Evolutionary conservation across 2,888 invertebrate genomes (phyloP).

Genomic region (Malthinus seriepunctatus): DNA sequence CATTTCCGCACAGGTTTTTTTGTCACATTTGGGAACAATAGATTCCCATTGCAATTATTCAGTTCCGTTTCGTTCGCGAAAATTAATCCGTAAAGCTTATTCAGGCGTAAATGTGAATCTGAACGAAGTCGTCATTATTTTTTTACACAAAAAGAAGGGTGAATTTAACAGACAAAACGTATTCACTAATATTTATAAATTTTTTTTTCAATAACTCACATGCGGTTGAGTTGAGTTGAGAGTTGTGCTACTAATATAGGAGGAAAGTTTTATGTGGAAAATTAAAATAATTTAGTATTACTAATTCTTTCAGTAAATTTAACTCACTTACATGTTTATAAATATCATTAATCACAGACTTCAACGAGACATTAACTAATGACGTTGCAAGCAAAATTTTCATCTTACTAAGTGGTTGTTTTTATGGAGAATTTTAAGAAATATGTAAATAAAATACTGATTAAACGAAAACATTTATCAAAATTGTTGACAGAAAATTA

Average conservation of each 20-base stretch:
- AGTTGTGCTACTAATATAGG: neutral
- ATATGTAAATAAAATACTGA: constrained; percentile 4
- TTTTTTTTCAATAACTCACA: neutral
- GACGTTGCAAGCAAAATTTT: constrained; percentile 4
- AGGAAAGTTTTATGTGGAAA: neutral
- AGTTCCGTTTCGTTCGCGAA: constrained; percentile 36
- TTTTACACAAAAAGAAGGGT: constrained; percentile 13
- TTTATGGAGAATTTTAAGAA: constrained; percentile 6
- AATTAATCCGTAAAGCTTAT: constrained; percentile 36
- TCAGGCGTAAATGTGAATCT: constrained; percentile 33
- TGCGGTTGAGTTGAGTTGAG: neutral
- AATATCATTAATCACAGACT: constrained; percentile 10
- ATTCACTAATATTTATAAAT: neutral
- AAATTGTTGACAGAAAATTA: neutral
- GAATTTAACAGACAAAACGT: constrained; percentile 12
- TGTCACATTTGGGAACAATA: constrained; percentile 34
- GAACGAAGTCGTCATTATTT: constrained; percentile 30
- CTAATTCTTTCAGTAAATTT: constrained; percentile 2
- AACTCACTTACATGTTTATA: neutral
- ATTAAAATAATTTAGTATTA: neutral
- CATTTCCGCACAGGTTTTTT: constrained; percentile 32
- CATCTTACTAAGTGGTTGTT: constrained; percentile 9
- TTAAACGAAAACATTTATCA: neutral
- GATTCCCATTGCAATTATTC: constrained; percentile 36
- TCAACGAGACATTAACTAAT: constrained; percentile 16